phyloP scores from a whole-genome alignment of 2,113 vertebrate genomes.

The Panthera leo region DNA sequence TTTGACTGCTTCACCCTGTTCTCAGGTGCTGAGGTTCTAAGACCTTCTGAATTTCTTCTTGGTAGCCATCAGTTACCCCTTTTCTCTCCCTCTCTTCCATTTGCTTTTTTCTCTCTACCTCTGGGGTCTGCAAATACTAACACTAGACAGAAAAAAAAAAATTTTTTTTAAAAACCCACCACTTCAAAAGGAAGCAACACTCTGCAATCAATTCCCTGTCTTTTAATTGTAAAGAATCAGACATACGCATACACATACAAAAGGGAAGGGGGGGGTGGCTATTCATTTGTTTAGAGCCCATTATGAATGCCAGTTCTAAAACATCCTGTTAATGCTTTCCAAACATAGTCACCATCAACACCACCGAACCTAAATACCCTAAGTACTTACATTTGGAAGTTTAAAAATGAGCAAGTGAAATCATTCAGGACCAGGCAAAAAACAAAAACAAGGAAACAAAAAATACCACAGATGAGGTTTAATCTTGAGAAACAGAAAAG shows the following conservation, averaged over 20 bases:
- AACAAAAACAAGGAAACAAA: not conserved
- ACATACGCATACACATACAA: not conserved
- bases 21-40: not conserved
- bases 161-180: not conserved
- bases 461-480: not conserved
- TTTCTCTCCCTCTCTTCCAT: not conserved
- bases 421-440: not conserved
- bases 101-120: conserved; percentile 30
- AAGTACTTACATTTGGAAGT: conserved; percentile 40
- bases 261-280: not conserved
- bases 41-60: conserved; percentile 9
- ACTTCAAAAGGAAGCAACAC: conserved; percentile 2
- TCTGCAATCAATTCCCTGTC: not conserved
- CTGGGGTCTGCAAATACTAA: not conserved
- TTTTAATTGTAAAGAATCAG: conserved; percentile 22
- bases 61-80: not conserved
- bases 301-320: conserved; percentile 39
- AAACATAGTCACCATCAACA: conserved; percentile 5
- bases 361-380: not conserved
- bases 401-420: conserved; percentile 8
- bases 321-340: not conserved
- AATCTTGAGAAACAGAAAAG: conserved; percentile 4
- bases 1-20: conserved; percentile 37
- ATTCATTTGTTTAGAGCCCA: not conserved
- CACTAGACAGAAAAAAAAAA: not conserved